A percentile compares a stretch with the other conserved stretches of the same genome.
phyloP scores from a whole-genome alignment of 2,113 vertebrate genomes.

The Podarcis cretensis region DNA sequence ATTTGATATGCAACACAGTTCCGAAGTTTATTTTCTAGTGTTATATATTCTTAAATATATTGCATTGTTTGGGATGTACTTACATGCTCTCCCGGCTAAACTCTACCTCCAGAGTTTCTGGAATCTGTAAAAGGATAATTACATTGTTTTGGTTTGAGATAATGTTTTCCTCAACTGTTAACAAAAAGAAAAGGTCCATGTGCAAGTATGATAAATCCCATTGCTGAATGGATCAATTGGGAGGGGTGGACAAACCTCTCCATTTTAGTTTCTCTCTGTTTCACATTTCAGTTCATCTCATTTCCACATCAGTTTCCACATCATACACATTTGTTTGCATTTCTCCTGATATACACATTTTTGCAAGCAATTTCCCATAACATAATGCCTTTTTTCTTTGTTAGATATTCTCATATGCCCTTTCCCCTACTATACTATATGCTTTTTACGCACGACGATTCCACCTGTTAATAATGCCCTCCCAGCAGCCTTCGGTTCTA shows the following conservation, averaged over 20 bases:
- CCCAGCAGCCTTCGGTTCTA: neutral
- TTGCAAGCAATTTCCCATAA: no score
- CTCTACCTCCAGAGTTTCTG: constrained; percentile 75
- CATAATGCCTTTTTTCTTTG: no score
- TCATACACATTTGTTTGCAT: no score
- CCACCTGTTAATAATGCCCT: neutral
- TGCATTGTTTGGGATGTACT: constrained; percentile 49
- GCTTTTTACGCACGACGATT: neutral
- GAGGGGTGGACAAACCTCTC: no score
- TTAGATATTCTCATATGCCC: no score
- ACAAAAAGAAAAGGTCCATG: neutral
- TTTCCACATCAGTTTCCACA: no score
- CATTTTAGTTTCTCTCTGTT: no score
- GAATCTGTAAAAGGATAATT: constrained; percentile 64
- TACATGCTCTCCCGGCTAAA: constrained; percentile 72
- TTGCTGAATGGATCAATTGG: no score
- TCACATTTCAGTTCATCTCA: no score
- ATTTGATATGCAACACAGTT: neutral
- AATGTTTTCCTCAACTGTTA: neutral
- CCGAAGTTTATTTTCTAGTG: neutral
- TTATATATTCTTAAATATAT: neutral
- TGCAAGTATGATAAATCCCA: neutral
- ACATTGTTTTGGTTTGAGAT: neutral
- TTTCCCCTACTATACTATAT: no score
- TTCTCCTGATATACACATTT: no score